Evolutionary conservation across 2,113 vertebrate species (phyloP).

Genomic region (Eubucco bourcierii): DNA sequence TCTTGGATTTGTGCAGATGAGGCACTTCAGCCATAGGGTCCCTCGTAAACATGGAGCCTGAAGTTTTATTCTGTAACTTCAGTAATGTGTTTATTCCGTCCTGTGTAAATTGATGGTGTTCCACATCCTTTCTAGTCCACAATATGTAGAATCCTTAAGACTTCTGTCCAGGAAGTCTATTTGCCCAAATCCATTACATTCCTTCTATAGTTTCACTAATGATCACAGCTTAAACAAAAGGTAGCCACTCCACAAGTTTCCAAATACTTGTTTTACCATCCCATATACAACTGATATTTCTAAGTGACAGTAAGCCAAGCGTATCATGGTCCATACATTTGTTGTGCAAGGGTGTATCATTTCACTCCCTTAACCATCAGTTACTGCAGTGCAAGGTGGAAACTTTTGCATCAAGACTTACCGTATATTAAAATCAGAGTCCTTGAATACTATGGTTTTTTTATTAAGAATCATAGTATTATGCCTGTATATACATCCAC

Average conservation of each 20-base stretch:
- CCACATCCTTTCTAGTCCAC: constrained; percentile 73
- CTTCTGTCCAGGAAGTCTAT: constrained; percentile 66
- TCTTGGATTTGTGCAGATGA: constrained; percentile 21
- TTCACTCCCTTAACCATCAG: constrained; percentile 45
- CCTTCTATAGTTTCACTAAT: constrained; percentile 42
- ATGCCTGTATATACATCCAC: constrained; percentile 21
- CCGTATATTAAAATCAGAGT: constrained; percentile 47
- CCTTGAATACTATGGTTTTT: constrained; percentile 45
- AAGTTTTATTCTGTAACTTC: constrained; percentile 49
- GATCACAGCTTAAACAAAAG: constrained; percentile 22
- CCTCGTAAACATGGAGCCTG: constrained; percentile 53
- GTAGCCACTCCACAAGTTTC: constrained; percentile 29
- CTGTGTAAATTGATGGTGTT: constrained; percentile 33
- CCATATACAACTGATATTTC: background rate
- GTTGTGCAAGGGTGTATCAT: background rate
- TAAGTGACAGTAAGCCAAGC: constrained; percentile 46
- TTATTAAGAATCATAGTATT: constrained; percentile 53
- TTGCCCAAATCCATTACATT: constrained; percentile 40
- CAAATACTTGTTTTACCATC: constrained; percentile 27
- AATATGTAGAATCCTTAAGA: constrained; percentile 44
- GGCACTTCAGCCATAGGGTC: constrained; percentile 36
- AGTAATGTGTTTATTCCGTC: constrained; percentile 37
- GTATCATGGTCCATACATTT: constrained; percentile 30
- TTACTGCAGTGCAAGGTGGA: constrained; percentile 73
- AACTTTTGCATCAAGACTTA: constrained; percentile 65